A percentile compares a stretch with the other conserved stretches of the same genome.
Evolutionary conservation across 2,797 vertebrate species (phyloP).

Genomic region (Chiroxiphia lanceolata): DNA sequence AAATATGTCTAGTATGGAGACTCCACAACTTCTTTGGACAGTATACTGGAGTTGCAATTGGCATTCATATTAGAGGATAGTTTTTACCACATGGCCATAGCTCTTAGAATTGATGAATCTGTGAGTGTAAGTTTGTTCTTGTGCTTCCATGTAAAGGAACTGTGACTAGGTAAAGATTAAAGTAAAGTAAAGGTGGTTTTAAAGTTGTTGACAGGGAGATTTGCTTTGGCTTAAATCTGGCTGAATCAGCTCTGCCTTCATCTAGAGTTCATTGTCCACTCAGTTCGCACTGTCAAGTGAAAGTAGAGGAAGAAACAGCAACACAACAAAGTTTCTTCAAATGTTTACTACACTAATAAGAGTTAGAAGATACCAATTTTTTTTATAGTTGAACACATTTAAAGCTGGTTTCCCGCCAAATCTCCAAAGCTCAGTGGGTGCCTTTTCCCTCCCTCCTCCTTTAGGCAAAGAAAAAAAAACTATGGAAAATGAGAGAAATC

Average conservation of each 20-base stretch:
- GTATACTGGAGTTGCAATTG: neutral
- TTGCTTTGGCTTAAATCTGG: neutral
- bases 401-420: too few relatives aligned
- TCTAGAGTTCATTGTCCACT: neutral
- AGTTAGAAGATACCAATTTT: neutral
- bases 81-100: neutral
- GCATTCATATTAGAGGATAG: neutral
- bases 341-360: neutral
- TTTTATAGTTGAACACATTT: neutral
- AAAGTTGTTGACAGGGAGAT: neutral
- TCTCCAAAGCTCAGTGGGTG: too few relatives aligned
- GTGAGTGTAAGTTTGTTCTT: neutral
- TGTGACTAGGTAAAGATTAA: neutral
- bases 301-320: neutral
- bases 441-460: too few relatives aligned
- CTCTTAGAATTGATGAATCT: neutral
- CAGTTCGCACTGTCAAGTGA: neutral
- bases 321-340: neutral
- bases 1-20: neutral
- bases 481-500: too few relatives aligned
- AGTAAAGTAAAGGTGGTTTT: neutral
- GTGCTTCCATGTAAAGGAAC: neutral
- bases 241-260: neutral
- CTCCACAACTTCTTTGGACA: neutral
- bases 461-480: too few relatives aligned